Evolutionary conservation across 2,888 invertebrate species (phyloP).

Genomic region (Apotomis betuletana): DNA sequence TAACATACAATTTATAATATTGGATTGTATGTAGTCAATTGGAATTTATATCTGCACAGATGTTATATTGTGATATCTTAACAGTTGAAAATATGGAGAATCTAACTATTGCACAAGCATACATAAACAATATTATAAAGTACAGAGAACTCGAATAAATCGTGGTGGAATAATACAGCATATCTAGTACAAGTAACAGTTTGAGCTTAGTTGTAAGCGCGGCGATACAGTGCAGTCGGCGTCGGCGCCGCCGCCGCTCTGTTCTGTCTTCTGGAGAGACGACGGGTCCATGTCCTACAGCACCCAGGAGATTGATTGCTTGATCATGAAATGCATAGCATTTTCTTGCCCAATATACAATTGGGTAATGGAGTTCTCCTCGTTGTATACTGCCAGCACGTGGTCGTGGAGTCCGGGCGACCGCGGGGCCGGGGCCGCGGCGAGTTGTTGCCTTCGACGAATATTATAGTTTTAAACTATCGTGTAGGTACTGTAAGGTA

Average conservation of each 20-base stretch:
- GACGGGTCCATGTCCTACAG: too few relatives aligned
- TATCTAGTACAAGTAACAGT: neutral
- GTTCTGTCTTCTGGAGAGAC: neutral
- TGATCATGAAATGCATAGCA: too few relatives aligned
- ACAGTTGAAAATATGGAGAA: neutral
- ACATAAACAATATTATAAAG: neutral
- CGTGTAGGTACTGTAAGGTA: constrained; percentile 62
- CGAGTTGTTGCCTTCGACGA: constrained; percentile 55
- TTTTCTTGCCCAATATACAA: neutral
- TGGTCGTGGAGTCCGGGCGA: constrained; percentile 1
- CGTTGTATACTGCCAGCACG: too few relatives aligned
- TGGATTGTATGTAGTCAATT: constrained; percentile 2
- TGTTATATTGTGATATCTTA: constrained; percentile 13
- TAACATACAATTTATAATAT: neutral
- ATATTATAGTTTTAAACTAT: constrained; percentile 46
- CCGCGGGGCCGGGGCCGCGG: constrained; percentile 39
- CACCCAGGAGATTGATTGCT: too few relatives aligned
- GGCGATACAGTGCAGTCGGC: neutral
- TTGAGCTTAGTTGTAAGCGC: constrained; percentile 13
- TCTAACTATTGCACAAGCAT: neutral
- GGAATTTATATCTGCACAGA: neutral
- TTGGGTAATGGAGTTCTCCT: too few relatives aligned
- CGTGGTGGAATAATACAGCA: constrained; percentile 3
- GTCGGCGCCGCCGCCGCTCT: neutral
- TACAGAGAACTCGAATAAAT: neutral